A percentile compares a stretch with the other conserved stretches of the same genome.
Evolutionary conservation across 2,797 vertebrate species (phyloP).

Genomic region (Etheostoma nigrum): DNA sequence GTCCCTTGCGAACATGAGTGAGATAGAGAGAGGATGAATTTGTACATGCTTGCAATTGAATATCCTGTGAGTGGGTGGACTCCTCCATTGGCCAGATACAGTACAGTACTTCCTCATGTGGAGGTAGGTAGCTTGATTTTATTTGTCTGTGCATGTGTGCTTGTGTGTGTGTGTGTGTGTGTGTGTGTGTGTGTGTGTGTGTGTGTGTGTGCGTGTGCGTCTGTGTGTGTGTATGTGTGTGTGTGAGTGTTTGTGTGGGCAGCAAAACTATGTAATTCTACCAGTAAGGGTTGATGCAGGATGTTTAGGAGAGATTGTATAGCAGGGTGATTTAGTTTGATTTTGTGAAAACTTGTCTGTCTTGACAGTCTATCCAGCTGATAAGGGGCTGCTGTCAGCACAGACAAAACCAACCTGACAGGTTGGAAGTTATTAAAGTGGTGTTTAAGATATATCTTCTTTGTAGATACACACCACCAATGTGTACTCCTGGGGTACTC

Average conservation of each 20-base stretch:
- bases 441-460: conserved; percentile 40
- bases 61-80: conserved; percentile 79
- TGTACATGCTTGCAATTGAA: conserved; percentile 70
- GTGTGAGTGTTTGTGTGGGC: conserved; percentile 62
- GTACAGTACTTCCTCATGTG: conserved; percentile 72
- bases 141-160: conserved; percentile 63
- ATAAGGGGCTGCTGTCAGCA: conserved; percentile 61
- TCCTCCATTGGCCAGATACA: conserved; percentile 74
- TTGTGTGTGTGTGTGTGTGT: conserved; percentile 1
- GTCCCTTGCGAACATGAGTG: conserved; percentile 62
- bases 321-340: conserved; percentile 38
- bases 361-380: conserved; percentile 63
- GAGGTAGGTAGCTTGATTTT: conserved; percentile 76
- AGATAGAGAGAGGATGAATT: conserved; percentile 65
- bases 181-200: too few relatives aligned
- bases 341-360: conserved; percentile 65
- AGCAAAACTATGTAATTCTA: conserved; percentile 65
- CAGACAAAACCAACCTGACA: conserved; percentile 62
- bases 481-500: conserved; percentile 17
- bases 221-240: too few relatives aligned
- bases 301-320: conserved; percentile 70
- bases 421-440: conserved; percentile 59
- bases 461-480: conserved; percentile 39
- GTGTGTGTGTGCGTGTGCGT: conserved; percentile 21
- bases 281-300: conserved; percentile 67